phyloP scores from a whole-genome alignment of 2,888 invertebrate genomes.

The Apamea monoglypha region DNA sequence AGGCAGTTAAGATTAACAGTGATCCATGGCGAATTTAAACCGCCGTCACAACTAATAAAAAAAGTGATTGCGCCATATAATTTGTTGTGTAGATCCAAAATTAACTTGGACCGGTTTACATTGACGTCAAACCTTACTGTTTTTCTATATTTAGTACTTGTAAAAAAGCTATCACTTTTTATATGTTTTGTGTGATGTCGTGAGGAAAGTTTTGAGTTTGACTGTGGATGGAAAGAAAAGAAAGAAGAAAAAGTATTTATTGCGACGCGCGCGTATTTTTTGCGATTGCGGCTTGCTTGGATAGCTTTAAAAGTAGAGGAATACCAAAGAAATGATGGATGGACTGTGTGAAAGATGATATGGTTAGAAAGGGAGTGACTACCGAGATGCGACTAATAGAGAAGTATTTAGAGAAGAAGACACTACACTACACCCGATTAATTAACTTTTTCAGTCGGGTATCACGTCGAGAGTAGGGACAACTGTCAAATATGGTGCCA shows the following conservation, averaged over 20 bases:
- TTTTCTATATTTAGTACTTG: background rate
- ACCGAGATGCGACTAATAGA: background rate
- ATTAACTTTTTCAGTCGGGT: too few relatives aligned
- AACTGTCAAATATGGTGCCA: background rate
- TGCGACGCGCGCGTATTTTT: too few relatives aligned
- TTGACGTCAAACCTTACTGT: constrained; percentile 50
- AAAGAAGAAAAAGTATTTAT: too few relatives aligned
- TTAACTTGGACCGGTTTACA: constrained; percentile 37
- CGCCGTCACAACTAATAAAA: background rate
- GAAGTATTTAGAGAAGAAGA: too few relatives aligned
- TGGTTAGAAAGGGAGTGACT: background rate
- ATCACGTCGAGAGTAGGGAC: background rate
- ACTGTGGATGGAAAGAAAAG: background rate
- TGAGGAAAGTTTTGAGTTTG: background rate
- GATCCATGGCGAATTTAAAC: background rate
- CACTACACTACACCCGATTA: too few relatives aligned
- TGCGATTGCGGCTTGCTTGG: too few relatives aligned
- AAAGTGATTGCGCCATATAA: background rate
- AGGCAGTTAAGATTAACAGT: background rate
- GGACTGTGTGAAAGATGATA: background rate
- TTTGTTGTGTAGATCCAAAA: constrained; percentile 16
- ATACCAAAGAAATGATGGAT: background rate
- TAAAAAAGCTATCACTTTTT: background rate
- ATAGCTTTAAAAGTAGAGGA: background rate
- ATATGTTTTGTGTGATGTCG: background rate